Percentiles rank a stretch among this genome's conserved stretches.
These are phyloP conservation scores for Eutrigla gurnardus DNA, from an alignment of 2,797 vertebrate genomes.

Conservation along the genomic window DNA sequence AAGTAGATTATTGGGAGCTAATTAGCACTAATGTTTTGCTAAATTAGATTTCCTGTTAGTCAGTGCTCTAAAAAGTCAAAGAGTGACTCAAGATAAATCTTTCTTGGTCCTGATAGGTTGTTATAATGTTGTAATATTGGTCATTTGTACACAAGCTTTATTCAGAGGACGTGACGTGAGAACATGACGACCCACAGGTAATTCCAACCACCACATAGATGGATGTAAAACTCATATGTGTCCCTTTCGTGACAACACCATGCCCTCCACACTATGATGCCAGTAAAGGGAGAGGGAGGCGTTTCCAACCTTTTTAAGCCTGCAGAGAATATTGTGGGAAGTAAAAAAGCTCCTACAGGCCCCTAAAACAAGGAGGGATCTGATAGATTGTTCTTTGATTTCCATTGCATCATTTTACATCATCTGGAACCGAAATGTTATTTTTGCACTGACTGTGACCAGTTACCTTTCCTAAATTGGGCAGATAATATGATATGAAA, in stretches of 20 bases:
- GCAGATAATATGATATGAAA: conserved; percentile 26
- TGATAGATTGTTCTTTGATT: conserved; percentile 35
- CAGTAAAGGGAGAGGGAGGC: neutral
- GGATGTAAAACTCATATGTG: neutral
- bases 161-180: too few relatives aligned
- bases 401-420: conserved; percentile 44
- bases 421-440: conserved; percentile 34
- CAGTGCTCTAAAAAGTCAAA: neutral
- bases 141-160: neutral
- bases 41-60: neutral
- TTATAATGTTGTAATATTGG: neutral
- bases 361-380: conserved; percentile 36
- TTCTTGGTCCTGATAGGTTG: neutral
- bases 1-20: neutral
- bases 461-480: conserved; percentile 34
- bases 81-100: neutral
- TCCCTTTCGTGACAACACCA: neutral
- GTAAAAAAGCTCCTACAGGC: conserved; percentile 7
- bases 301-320: neutral
- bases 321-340: neutral
- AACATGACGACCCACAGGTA: neutral
- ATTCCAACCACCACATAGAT: neutral
- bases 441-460: conserved; percentile 25
- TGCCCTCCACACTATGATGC: neutral
- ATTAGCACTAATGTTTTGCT: neutral